These are phyloP conservation scores for Drosophila dunni DNA, from an alignment of 1,140 invertebrate species.

Conservation along the genomic window DNA sequence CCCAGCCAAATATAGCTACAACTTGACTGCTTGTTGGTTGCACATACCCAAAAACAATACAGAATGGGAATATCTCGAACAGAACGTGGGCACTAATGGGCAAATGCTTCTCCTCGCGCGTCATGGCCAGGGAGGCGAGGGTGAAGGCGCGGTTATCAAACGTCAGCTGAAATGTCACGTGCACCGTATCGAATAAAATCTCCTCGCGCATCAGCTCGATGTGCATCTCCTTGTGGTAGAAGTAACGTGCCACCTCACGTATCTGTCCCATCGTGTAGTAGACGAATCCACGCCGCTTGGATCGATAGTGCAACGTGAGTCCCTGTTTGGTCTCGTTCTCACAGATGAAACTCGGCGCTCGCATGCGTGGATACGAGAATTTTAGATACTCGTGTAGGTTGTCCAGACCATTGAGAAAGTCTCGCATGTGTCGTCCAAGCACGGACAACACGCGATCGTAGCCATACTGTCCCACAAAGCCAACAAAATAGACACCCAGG, in stretches of 20 bases:
- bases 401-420: slow-evolving; percentile 98
- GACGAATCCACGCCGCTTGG: slow-evolving; percentile 95
- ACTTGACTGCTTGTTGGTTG: not conserved
- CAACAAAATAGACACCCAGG: slow-evolving; percentile 95
- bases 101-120: slow-evolving; percentile 93
- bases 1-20: too few species aligned
- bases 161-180: slow-evolving; percentile 96
- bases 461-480: slow-evolving; percentile 96
- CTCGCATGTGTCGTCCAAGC: slow-evolving; percentile 95
- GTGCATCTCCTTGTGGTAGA: slow-evolving; percentile 96
- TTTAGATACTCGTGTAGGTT: slow-evolving; percentile 99
- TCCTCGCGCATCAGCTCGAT: slow-evolving; percentile 95
- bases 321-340: slow-evolving; percentile 97
- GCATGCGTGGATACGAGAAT: slow-evolving; percentile 96
- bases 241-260: slow-evolving; percentile 94
- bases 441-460: slow-evolving; percentile 96
- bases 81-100: slow-evolving; percentile 94
- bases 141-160: slow-evolving; percentile 97
- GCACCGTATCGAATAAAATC: slow-evolving; percentile 94
- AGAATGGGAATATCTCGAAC: slow-evolving; percentile 99
- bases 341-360: slow-evolving; percentile 97
- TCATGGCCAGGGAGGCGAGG: slow-evolving; percentile 91
- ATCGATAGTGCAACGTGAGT: slow-evolving; percentile 96
- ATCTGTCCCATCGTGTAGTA: slow-evolving; percentile 99
- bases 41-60: slow-evolving; percentile 95